phyloP scores from a whole-genome alignment of 30 jellyfish, hydroid and myxozoan genomes.

The Cassiopea xamachana region DNA sequence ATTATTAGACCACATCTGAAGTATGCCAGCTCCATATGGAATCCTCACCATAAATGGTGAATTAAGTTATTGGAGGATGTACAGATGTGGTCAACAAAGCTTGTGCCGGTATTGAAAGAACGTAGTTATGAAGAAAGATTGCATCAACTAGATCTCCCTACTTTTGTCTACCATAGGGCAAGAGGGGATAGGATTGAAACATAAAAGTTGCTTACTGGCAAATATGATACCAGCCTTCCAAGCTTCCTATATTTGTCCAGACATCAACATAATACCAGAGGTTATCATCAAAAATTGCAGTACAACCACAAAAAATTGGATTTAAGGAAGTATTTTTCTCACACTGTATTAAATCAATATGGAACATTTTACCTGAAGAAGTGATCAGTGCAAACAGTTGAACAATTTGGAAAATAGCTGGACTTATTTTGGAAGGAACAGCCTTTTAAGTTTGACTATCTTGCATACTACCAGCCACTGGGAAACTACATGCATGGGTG shows the following conservation, averaged over 20 bases:
- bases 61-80: background rate
- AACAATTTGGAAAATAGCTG: background rate
- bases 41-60: background rate
- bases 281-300: background rate
- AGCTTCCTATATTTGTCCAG: background rate
- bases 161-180: background rate
- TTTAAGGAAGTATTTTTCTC: background rate
- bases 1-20: background rate
- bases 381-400: background rate
- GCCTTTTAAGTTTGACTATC: background rate
- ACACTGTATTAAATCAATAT: background rate
- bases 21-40: background rate
- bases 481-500: background rate
- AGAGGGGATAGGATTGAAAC: background rate
- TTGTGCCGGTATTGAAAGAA: background rate
- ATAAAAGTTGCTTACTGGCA: background rate
- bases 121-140: background rate
- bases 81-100: background rate
- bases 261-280: background rate
- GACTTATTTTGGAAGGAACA: no score
- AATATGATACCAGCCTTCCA: background rate
- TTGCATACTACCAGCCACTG: background rate
- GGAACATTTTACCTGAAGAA: background rate
- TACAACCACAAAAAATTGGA: background rate
- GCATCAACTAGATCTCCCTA: background rate